Conservation (phyloP, 2,888 invertebrate species). For the Platycnemis pennipes region DNA sequence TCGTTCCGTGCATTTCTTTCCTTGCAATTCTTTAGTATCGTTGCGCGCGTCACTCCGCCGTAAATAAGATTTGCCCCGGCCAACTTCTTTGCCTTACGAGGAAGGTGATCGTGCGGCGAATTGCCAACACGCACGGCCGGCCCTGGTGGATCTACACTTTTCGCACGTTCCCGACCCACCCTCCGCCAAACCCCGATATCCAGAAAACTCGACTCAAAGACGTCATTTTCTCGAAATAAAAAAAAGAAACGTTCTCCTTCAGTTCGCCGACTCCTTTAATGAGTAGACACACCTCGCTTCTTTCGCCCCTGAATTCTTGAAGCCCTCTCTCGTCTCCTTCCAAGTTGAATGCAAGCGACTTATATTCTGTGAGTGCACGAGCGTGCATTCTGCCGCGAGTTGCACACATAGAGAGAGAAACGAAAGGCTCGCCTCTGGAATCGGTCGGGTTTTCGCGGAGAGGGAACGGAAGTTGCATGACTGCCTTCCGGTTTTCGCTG, state of each 20-base stretch:
- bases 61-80: conserved; percentile 19
- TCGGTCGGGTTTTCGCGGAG: background rate
- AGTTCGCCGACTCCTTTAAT: too few species aligned
- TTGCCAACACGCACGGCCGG: background rate
- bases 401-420: background rate
- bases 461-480: conserved; percentile 64
- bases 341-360: too few species aligned
- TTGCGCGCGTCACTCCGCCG: background rate
- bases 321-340: background rate
- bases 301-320: background rate
- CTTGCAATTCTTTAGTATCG: background rate
- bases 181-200: background rate
- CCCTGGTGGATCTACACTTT: background rate
- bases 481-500: conserved; percentile 49
- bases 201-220: background rate
- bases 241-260: background rate
- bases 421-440: background rate
- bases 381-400: background rate
- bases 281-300: background rate
- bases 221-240: background rate
- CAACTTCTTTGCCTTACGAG: background rate
- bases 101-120: background rate
- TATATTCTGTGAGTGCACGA: background rate
- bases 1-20: background rate
- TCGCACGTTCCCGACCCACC: background rate